Conservation (phyloP, 2,888 invertebrate genomes). For the Trichogramma dendrolimi region DNA sequence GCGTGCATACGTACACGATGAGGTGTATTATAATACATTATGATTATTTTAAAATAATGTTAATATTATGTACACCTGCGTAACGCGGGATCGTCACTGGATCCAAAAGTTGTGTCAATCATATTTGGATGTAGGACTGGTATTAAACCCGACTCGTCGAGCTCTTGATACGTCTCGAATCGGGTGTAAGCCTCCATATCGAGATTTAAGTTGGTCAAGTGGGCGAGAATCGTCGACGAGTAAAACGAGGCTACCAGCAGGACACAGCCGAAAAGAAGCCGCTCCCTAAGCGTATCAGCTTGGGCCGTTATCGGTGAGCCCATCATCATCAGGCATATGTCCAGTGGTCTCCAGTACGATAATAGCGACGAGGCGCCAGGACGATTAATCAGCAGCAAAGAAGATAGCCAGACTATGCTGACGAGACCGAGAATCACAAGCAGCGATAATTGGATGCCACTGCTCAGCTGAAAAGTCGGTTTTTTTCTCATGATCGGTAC, state of each 20-base stretch:
- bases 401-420: not conserved
- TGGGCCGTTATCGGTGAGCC: not conserved
- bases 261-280: constrained; percentile 9
- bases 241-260: constrained; percentile 8
- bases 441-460: not conserved
- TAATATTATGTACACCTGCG: not conserved
- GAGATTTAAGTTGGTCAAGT: constrained; percentile 6
- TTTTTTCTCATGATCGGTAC: not conserved
- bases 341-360: not conserved
- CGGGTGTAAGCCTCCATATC: not conserved
- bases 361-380: no score
- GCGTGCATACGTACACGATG: no score
- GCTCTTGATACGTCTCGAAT: constrained; percentile 6
- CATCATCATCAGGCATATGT: not conserved
- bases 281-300: not conserved
- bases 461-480: not conserved
- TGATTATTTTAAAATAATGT: no score
- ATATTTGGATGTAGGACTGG: constrained; percentile 9
- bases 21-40: no score
- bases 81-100: not conserved
- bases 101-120: constrained; percentile 6
- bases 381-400: not conserved
- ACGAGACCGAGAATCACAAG: not conserved
- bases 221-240: constrained; percentile 11
- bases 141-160: constrained; percentile 10